Evolutionary conservation across 1,140 invertebrate genomes (phyloP).

Genomic region (Caerostris darwini): DNA sequence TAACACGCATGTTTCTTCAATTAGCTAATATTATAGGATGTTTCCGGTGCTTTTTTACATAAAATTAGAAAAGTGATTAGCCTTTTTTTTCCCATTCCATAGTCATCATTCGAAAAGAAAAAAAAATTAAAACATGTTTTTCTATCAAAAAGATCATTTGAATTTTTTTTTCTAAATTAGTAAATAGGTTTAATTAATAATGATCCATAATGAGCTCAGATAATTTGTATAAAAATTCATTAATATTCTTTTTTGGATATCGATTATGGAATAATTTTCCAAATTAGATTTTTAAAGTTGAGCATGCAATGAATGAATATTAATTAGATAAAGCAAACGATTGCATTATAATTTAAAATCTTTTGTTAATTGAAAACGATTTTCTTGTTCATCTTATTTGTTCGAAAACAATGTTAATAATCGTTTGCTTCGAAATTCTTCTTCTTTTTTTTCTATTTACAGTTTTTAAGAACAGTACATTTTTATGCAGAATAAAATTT

Average conservation of each 20-base stretch:
- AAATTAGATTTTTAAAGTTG: too few relatives aligned
- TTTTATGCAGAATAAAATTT: too few relatives aligned
- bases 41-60: neutral
- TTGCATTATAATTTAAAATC: too few relatives aligned
- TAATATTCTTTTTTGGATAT: neutral
- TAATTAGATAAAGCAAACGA: too few relatives aligned
- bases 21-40: neutral
- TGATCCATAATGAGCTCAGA: neutral
- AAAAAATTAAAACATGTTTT: neutral
- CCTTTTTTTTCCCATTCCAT: neutral
- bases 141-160: neutral
- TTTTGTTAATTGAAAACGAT: too few relatives aligned
- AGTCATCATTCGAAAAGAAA: neutral
- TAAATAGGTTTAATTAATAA: neutral
- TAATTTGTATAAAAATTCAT: neutral
- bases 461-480: too few relatives aligned
- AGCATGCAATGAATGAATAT: too few relatives aligned
- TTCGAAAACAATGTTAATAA: too few relatives aligned
- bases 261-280: too few relatives aligned
- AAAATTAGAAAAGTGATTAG: neutral
- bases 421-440: too few relatives aligned
- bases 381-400: too few relatives aligned
- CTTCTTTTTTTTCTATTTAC: too few relatives aligned
- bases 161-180: neutral
- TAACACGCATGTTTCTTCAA: conserved; percentile 2